Conservation (phyloP, 92 coral and sea anemone species). For the Montipora capitata region DNA sequence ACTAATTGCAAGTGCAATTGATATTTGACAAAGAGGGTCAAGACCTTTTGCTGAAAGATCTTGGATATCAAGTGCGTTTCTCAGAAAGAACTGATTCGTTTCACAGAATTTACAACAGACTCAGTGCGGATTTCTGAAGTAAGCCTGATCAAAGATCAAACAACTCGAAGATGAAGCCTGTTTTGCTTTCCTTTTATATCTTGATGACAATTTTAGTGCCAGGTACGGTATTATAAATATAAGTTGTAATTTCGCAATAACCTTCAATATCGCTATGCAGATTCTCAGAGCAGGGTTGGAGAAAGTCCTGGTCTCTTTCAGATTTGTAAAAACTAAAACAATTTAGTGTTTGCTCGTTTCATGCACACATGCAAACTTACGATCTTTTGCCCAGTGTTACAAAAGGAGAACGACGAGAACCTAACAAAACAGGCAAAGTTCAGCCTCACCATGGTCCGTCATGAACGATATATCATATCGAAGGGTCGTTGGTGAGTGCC, state of each 20-base stretch:
- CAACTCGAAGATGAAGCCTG: not conserved
- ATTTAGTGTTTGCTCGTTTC: no score
- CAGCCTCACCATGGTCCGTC: no score
- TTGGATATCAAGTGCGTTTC: not conserved
- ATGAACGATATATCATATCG: no score
- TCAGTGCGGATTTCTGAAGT: not conserved
- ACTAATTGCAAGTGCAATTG: no score
- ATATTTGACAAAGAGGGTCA: not conserved
- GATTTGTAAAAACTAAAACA: not conserved
- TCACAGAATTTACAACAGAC: not conserved
- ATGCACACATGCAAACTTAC: no score
- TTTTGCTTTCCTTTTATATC: not conserved
- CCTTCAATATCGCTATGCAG: not conserved
- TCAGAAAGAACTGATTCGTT: not conserved
- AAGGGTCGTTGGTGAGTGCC: no score
- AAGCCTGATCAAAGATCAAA: not conserved
- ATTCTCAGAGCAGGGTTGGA: not conserved
- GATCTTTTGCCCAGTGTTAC: no score
- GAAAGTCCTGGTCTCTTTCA: not conserved
- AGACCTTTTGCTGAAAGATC: not conserved
- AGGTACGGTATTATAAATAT: not conserved
- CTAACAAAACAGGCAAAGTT: no score
- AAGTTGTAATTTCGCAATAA: not conserved
- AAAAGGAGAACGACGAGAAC: no score
- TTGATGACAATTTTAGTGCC: not conserved